phyloP scores from a whole-genome alignment of 1,140 invertebrate genomes.

The Liolophura sinensis region DNA sequence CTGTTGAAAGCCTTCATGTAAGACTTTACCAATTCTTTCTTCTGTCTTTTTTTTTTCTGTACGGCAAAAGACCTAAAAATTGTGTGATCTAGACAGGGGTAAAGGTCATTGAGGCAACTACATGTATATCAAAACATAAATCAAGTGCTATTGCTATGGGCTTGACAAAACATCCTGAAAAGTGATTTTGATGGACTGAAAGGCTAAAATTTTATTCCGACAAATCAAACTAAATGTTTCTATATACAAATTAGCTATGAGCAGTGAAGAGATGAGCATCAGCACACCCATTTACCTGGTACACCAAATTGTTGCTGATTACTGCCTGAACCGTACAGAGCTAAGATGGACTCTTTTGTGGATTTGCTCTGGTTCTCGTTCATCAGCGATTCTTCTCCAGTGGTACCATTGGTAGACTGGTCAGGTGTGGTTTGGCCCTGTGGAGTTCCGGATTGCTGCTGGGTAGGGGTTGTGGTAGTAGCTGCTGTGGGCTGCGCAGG shows the following conservation, averaged over 20 bases:
- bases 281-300: constrained; percentile 32
- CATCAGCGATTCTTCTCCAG: constrained; percentile 32
- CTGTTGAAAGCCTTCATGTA: too few species aligned
- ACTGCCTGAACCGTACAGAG: constrained; percentile 78
- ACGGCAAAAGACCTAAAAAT: too few species aligned
- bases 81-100: too few species aligned
- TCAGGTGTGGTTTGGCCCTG: too few species aligned
- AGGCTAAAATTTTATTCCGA: not conserved
- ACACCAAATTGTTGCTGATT: constrained; percentile 57
- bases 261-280: constrained; percentile 10
- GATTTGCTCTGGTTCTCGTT: constrained; percentile 70
- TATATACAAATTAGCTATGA: not conserved
- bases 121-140: not conserved
- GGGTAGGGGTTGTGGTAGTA: constrained; percentile 43
- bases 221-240: not conserved
- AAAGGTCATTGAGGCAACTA: too few species aligned
- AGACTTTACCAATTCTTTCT: too few species aligned
- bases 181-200: not conserved
- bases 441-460: too few species aligned
- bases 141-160: not conserved
- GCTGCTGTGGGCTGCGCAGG: constrained; percentile 19
- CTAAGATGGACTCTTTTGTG: constrained; percentile 92
- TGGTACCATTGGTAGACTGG: too few species aligned
- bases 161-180: too few species aligned
- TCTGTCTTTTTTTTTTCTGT: too few species aligned